Evolutionary conservation across 2,113 vertebrate genomes (phyloP).

Genomic region (Peromyscus polionotus): DNA sequence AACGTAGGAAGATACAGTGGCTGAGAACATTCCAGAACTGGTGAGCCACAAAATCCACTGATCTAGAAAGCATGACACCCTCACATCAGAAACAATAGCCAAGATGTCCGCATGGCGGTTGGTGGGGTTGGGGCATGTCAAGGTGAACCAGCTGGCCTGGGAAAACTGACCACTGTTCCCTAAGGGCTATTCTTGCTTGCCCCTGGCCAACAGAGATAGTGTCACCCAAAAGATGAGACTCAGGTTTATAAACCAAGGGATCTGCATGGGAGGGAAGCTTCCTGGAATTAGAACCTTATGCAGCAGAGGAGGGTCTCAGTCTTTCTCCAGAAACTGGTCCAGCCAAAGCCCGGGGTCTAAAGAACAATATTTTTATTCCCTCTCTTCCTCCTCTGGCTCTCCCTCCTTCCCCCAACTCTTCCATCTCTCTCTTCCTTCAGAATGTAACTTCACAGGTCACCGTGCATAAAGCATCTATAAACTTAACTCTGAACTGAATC

Average conservation of each 20-base stretch:
- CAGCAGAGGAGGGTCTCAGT: background rate
- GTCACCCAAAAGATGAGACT: background rate
- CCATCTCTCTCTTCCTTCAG: background rate
- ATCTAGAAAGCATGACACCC: background rate
- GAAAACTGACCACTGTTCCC: background rate
- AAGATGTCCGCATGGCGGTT: background rate
- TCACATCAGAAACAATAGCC: background rate
- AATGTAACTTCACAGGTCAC: background rate
- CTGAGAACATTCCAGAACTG: background rate
- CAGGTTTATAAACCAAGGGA: too few relatives aligned
- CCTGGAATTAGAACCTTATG: background rate
- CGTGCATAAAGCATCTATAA: background rate
- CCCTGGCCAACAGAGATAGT: background rate
- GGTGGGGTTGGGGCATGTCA: too few relatives aligned
- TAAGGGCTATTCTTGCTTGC: background rate
- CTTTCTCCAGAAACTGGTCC: background rate
- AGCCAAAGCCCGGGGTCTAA: background rate
- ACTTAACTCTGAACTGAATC: background rate
- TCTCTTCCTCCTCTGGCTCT: background rate
- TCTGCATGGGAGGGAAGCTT: background rate
- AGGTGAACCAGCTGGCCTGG: background rate
- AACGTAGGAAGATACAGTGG: background rate
- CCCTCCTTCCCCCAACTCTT: background rate
- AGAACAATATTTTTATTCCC: background rate
- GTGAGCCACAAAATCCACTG: background rate